A percentile compares a stretch with the other conserved stretches of the same genome.
Conservation (phyloP, 2,888 invertebrate species). For the Deroplatys truncata region DNA sequence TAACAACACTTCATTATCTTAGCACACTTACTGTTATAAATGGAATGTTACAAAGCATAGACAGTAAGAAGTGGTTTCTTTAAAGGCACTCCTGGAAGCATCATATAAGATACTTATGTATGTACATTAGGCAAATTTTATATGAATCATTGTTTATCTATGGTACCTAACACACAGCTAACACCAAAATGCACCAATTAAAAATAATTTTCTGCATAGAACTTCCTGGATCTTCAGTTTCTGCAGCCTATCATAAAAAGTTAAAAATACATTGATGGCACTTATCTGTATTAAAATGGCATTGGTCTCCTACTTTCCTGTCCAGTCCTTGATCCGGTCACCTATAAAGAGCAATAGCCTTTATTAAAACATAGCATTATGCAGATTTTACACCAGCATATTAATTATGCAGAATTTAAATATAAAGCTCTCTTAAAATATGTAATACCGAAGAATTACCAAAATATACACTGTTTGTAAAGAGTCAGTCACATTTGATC, state of each 20-base stretch:
- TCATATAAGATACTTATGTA: background rate
- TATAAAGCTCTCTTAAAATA: background rate
- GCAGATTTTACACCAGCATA: too few species aligned
- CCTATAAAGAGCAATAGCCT: slow-evolving; percentile 34
- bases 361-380: background rate
- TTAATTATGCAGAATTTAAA: background rate
- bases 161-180: background rate
- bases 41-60: background rate
- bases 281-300: slow-evolving; percentile 5
- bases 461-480: too few species aligned
- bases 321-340: slow-evolving; percentile 41
- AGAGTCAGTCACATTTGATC: too few species aligned
- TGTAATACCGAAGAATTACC: background rate
- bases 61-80: background rate
- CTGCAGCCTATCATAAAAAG: background rate
- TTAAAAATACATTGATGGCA: background rate
- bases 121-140: background rate
- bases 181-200: too few species aligned
- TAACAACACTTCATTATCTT: background rate
- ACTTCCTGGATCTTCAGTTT: background rate
- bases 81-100: background rate
- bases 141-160: background rate
- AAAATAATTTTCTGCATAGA: background rate
- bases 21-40: background rate
- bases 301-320: slow-evolving; percentile 34